Evolutionary conservation across 2,797 vertebrate species (phyloP), one percentile per base, ranked within the genome.

Genomic region (Amblyraja radiata): DNA sequence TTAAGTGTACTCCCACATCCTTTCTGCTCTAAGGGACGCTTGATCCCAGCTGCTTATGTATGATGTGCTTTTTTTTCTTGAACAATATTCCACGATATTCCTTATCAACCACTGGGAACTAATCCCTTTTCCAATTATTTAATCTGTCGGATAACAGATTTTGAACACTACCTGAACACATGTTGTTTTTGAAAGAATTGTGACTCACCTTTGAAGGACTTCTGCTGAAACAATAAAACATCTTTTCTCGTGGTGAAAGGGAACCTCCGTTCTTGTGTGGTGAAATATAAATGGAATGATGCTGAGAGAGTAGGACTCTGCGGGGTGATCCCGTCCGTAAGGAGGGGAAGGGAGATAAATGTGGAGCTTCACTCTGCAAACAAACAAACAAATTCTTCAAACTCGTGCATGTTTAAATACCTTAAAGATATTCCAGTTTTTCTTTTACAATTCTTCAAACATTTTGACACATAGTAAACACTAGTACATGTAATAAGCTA

Each of bases 201-300:
- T 58, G 10, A 79, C 97, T 97, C 93, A 99, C 98, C 94, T 98
- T 97, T 0, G 98, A 97, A 0, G 98, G 98, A 94, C 98, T 99
- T 95, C 96, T 97, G 96, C 97, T 97, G 96, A 99, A 97, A 95
- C 97, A 98, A 95, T 99, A 99, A 94, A 96, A 97, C 80, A 99
- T 97, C 94, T 97, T 98, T 93, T 99, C 98, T 0, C 96, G 94
- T 0, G 97, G 96, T 21, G 97, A 95, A 80, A 96, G 94, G 28
- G 95, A 25, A 2, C 96, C 93, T 95, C 97, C 96, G 0, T 95
- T 96, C 93, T 97, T 98, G 95, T 99, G 98, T 0, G 98, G 98
- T 0, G 98, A 99, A 94, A 99, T 98, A 95, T 98, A 99, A 93
- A 99, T 94, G 0, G 97, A 96, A 96, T 98, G 97, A 88, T 97